Conservation (phyloP, 2,888 invertebrate genomes). For the Pachydiplax longipennis region DNA sequence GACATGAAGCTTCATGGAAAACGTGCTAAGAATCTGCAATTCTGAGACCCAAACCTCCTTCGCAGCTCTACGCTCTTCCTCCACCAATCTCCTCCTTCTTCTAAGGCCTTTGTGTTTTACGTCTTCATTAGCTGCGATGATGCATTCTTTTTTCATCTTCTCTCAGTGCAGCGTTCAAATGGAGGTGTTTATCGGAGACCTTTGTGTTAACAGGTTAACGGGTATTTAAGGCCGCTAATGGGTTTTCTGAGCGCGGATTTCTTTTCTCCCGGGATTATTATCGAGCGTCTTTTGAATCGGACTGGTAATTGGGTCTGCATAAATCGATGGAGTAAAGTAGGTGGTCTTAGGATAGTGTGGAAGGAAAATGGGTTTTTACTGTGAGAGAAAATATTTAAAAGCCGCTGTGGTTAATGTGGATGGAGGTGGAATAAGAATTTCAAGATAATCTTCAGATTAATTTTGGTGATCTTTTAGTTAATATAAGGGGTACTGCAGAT, state of each 20-base stretch:
- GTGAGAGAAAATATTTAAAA: too few relatives aligned
- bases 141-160: background rate
- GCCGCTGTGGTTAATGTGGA: too few relatives aligned
- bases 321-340: too few relatives aligned
- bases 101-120: background rate
- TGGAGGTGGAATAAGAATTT: too few relatives aligned
- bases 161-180: background rate
- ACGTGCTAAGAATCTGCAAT: conserved; percentile 22
- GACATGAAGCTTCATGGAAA: conserved; percentile 44
- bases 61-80: background rate
- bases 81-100: background rate
- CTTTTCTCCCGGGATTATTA: background rate
- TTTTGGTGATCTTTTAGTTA: too few relatives aligned
- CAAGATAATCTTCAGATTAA: too few relatives aligned
- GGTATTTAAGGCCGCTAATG: background rate
- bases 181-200: background rate
- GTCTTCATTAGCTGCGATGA: conserved; percentile 14
- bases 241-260: background rate
- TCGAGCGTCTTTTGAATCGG: background rate
- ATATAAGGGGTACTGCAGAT: too few relatives aligned
- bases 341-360: too few relatives aligned
- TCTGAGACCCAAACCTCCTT: background rate
- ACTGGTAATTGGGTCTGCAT: too few relatives aligned
- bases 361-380: too few relatives aligned
- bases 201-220: background rate